Evolutionary conservation across 1,140 invertebrate genomes (phyloP).

Genomic region (Planococcus citri): DNA sequence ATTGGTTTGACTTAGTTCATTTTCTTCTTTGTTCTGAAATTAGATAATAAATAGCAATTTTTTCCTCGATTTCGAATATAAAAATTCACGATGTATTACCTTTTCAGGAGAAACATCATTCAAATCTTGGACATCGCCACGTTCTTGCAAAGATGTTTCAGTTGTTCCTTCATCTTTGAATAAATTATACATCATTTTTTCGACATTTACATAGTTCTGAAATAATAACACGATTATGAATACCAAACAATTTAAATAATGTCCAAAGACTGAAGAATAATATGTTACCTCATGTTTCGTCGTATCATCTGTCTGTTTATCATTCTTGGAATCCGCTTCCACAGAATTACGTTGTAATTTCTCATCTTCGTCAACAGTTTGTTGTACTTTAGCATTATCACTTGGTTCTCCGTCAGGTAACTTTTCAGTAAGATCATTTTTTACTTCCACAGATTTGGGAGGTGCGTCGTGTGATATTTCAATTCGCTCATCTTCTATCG

Average conservation of each 20-base stretch:
- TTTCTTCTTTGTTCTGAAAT: not conserved
- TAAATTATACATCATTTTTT: not conserved
- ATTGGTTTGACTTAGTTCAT: not conserved
- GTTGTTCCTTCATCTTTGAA: not conserved
- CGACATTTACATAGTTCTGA: not conserved
- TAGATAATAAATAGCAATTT: not conserved
- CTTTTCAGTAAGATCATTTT: too few species aligned
- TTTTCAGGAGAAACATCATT: not conserved
- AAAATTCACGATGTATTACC: not conserved
- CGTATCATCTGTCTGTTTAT: too few species aligned
- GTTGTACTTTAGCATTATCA: too few species aligned
- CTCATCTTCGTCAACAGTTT: too few species aligned
- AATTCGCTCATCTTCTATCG: too few species aligned
- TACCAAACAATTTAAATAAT: too few species aligned
- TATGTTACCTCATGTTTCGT: not conserved
- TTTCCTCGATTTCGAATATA: not conserved
- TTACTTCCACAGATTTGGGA: too few species aligned
- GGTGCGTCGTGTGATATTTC: too few species aligned
- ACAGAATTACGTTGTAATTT: too few species aligned
- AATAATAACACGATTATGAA: not conserved
- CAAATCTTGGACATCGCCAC: not conserved
- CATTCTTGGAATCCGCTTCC: too few species aligned
- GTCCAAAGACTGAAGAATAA: too few species aligned
- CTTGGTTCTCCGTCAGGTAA: too few species aligned
- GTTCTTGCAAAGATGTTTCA: not conserved